phyloP scores from a whole-genome alignment of 2,113 vertebrate species.

The Leptobrachium ailaonicum region DNA sequence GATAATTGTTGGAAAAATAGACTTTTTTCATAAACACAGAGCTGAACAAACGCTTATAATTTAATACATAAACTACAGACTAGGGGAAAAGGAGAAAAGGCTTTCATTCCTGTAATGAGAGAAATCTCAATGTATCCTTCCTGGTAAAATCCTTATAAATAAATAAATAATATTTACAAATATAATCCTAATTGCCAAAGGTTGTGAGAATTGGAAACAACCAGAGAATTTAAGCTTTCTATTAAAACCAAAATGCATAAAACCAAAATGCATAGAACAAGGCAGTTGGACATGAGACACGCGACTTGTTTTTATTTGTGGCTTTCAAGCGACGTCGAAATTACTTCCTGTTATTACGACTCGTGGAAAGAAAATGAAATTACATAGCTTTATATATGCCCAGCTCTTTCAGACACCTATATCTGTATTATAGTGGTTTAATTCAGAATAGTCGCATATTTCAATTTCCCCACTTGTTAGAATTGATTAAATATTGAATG shows the following conservation, averaged over 20 bases:
- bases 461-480: no score
- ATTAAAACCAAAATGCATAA: not conserved
- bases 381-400: no score
- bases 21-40: constrained; percentile 19
- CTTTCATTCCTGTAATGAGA: not conserved
- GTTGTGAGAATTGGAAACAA: not conserved
- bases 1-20: constrained; percentile 53
- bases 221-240: not conserved
- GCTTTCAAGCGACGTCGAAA: not conserved
- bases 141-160: not conserved
- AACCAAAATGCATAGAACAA: no score
- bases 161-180: constrained; percentile 33
- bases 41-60: constrained; percentile 44
- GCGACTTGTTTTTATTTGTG: not conserved
- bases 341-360: not conserved
- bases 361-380: not conserved
- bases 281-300: not conserved
- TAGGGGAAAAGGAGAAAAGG: not conserved
- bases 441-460: no score
- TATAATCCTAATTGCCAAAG: constrained; percentile 25
- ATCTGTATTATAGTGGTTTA: no score
- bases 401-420: no score
- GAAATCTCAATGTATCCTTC: no score
- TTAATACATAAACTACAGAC: constrained; percentile 21
- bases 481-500: no score